A percentile compares a stretch with the other conserved stretches of the same genome.
Conservation (phyloP, 2,888 invertebrate genomes). For the Dusona sp. region DNA sequence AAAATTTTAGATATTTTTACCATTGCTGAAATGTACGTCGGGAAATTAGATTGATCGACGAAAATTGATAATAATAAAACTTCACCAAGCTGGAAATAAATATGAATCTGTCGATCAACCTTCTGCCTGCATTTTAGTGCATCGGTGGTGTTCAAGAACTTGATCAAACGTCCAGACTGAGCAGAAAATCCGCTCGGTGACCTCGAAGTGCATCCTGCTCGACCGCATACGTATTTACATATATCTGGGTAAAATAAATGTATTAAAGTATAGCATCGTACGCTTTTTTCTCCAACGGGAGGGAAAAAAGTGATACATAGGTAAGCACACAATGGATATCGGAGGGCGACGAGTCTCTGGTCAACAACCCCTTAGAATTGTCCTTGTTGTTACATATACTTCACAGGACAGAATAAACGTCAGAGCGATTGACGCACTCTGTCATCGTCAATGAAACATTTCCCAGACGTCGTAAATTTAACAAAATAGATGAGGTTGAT, state of each 20-base stretch:
- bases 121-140: constrained; percentile 24
- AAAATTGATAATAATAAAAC: background rate
- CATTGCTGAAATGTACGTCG: background rate
- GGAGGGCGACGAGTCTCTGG: constrained; percentile 27
- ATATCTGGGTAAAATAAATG: background rate
- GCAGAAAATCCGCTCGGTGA: constrained; percentile 50
- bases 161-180: constrained; percentile 53
- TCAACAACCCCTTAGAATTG: constrained; percentile 31
- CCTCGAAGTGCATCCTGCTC: constrained; percentile 67
- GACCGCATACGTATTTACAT: constrained; percentile 18
- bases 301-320: constrained; percentile 18
- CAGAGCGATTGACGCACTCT: constrained; percentile 29
- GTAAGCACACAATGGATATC: constrained; percentile 21
- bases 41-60: background rate
- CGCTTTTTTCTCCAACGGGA: constrained; percentile 29
- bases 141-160: constrained; percentile 55
- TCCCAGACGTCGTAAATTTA: background rate
- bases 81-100: background rate
- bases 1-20: background rate
- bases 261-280: background rate
- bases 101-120: constrained; percentile 48
- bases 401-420: constrained; percentile 15
- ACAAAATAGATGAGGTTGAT: background rate
- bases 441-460: background rate
- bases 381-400: constrained; percentile 29